Percentiles rank a stretch among this genome's conserved stretches.
Evolutionary conservation across 2,797 vertebrate species (phyloP).

Genomic region (Bradypodion pumilum): DNA sequence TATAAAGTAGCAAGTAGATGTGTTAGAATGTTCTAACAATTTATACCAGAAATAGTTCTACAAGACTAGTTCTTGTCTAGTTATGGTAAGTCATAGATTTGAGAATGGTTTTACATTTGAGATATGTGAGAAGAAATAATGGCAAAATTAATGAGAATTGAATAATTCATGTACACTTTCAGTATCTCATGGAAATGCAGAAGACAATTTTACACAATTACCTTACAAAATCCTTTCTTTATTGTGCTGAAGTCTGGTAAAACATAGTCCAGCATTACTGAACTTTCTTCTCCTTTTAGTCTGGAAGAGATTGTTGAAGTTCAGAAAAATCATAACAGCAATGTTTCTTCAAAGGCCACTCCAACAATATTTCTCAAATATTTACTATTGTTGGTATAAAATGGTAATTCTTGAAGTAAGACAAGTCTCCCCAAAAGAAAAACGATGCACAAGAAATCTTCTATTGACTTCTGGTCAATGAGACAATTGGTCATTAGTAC

Average conservation of each 20-base stretch:
- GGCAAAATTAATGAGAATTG: neutral
- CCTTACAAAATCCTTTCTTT: slow-evolving; percentile 99
- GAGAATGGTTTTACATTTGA: neutral
- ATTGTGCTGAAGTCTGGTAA: slow-evolving; percentile 98
- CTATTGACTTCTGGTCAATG: neutral
- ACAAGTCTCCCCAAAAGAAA: neutral
- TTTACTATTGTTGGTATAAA: neutral
- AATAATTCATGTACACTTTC: too few species aligned
- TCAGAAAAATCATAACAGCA: slow-evolving; percentile 32
- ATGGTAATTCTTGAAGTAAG: neutral
- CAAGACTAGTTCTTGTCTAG: too few species aligned
- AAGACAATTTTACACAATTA: slow-evolving; percentile 54
- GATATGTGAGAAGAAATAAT: neutral
- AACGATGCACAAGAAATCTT: neutral
- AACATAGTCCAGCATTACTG: slow-evolving; percentile 93
- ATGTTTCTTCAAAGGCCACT: neutral
- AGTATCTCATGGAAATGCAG: neutral
- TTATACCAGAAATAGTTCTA: too few species aligned
- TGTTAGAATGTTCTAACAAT: too few species aligned
- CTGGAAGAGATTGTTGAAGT: slow-evolving; percentile 73
- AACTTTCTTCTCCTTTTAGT: slow-evolving; percentile 93
- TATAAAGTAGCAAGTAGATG: neutral
- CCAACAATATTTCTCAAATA: neutral
- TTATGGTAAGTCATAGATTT: neutral
- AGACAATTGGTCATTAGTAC: neutral